Conservation (phyloP, 2,113 vertebrate species). For the Thomomys bottae region DNA sequence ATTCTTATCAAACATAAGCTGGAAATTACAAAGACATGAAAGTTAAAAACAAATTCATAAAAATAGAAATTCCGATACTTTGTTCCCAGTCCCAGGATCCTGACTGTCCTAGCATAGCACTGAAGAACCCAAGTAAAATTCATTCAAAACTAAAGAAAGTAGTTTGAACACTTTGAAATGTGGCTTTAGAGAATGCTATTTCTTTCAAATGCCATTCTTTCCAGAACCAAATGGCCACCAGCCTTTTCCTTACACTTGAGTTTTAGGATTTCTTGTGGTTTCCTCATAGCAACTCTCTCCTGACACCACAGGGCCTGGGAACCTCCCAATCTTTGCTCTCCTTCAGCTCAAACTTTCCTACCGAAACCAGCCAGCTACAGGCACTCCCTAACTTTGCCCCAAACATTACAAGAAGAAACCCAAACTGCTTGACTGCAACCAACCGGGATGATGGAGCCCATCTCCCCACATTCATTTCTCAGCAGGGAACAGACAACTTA, state of each 20-base stretch:
- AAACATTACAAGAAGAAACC: background rate
- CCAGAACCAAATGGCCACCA: background rate
- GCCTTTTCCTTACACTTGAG: background rate
- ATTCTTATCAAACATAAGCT: background rate
- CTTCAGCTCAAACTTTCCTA: background rate
- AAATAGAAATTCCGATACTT: background rate
- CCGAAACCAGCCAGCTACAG: background rate
- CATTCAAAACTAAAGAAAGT: background rate
- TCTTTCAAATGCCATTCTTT: background rate
- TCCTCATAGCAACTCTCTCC: no score
- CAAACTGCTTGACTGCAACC: background rate
- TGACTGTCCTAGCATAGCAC: background rate
- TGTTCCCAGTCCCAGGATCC: background rate
- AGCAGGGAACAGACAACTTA: slow-evolving; percentile 76
- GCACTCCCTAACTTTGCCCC: background rate
- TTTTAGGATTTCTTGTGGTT: background rate
- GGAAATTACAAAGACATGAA: background rate
- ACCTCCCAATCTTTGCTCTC: background rate
- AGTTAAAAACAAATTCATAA: background rate
- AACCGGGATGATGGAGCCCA: no score
- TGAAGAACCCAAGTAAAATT: background rate
- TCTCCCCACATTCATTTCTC: background rate
- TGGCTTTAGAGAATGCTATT: background rate
- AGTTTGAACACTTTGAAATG: background rate
- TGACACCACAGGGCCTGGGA: no score